Percentiles rank a stretch among this genome's conserved stretches.
Conservation (phyloP, 2,797 vertebrate species). For the Premnoplex brunnescens region DNA sequence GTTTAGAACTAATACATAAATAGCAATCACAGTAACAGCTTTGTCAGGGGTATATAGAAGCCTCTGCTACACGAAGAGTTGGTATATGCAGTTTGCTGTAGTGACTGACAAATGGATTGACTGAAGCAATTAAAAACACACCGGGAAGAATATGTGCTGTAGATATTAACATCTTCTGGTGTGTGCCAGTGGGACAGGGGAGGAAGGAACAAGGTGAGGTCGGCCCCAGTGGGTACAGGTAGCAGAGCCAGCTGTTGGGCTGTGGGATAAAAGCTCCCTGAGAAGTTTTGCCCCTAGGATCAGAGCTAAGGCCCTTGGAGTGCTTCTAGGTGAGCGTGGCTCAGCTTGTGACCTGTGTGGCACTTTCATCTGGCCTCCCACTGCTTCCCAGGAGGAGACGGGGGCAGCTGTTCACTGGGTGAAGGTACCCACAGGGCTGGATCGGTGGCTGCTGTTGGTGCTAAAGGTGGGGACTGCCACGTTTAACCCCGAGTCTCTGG, state of each 20-base stretch:
- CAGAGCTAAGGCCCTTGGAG: not conserved
- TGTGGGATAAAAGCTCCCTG: not conserved
- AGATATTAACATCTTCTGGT: not conserved
- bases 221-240: accelerated
- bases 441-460: not conserved
- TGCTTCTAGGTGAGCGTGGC: not conserved
- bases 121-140: not conserved
- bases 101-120: not conserved
- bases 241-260: not conserved
- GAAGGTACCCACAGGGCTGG: not conserved
- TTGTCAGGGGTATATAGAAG: not conserved
- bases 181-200: not conserved
- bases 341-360: not conserved
- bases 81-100: not conserved
- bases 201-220: not conserved
- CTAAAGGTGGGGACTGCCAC: not conserved
- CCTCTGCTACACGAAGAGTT: not conserved
- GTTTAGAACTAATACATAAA: not conserved
- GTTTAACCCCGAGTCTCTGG: not conserved
- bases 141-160: not conserved
- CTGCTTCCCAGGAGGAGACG: not conserved
- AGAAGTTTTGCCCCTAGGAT: not conserved
- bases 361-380: not conserved
- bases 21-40: not conserved
- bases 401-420: not conserved